Conservation (phyloP, 2,888 invertebrate species). For the Andrena hattorfiana region DNA sequence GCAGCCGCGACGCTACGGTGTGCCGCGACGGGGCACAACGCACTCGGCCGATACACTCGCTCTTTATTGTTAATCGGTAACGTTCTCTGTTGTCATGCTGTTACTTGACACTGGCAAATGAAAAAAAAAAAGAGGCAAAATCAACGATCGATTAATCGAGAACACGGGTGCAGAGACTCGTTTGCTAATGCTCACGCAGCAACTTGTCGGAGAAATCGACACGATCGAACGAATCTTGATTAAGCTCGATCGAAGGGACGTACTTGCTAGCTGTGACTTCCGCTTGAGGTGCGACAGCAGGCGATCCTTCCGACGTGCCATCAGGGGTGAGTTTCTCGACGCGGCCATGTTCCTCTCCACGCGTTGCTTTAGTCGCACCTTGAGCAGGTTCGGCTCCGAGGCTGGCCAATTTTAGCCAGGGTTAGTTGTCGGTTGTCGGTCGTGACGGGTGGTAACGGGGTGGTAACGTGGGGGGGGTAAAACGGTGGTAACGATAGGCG, state of each 20-base stretch:
- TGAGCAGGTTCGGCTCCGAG: constrained; percentile 98
- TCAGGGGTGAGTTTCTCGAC: constrained; percentile 94
- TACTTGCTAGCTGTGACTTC: constrained; percentile 89
- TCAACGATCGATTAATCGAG: constrained; percentile 81
- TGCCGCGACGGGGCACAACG: not conserved
- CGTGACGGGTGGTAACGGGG: constrained; percentile 66
- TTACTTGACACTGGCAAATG: constrained; percentile 82
- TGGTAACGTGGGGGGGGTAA: constrained; percentile 13
- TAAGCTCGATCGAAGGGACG: constrained; percentile 73
- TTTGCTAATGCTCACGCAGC: constrained; percentile 63
- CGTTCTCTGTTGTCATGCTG: constrained; percentile 75
- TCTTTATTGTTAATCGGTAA: constrained; percentile 54
- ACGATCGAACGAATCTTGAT: constrained; percentile 37
- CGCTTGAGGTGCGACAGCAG: constrained; percentile 91
- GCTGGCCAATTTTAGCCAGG: constrained; percentile 88
- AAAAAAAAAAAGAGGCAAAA: constrained; percentile 71
- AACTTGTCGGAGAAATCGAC: constrained; percentile 33
- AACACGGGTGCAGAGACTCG: constrained; percentile 78
- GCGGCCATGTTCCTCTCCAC: constrained; percentile 90
- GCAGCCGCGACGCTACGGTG: not conserved
- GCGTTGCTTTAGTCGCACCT: constrained; percentile 96
- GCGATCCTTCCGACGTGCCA: constrained; percentile 91
- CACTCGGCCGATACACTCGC: not conserved
- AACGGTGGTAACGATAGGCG: constrained; percentile 33
- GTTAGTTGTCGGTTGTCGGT: constrained; percentile 80